Evolutionary conservation across 2,888 invertebrate genomes (phyloP), one percentile per base, ranked within the genome.

Genomic region (Metellina segmentata): DNA sequence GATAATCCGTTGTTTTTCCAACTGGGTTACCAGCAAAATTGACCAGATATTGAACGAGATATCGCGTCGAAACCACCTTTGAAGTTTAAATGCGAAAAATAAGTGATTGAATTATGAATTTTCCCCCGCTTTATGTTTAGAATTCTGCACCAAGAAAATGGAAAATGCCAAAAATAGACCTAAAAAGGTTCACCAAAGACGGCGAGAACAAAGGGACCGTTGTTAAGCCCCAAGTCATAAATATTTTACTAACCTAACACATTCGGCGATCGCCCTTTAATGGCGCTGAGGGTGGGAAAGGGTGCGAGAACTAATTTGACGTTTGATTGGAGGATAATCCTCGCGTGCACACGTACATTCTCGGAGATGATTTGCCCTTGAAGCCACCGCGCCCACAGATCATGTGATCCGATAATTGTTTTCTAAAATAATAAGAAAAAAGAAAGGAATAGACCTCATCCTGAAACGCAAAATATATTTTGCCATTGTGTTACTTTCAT

Each of bases 321-420:
- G 74, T 85, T 79, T 85, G 85, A 90, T 90, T 90, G 85, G 90
- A 74, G 72, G 85, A 90, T 72, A 51, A 79, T 34, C 20, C 74
- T 90, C 85, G 90, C 90, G 90, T 90, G 90, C 90, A 61, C n/a
- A n/a, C 51, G 52, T 81, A 19, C 79, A 83, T 83, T 82, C 77
- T 71, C 20, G 49, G 51, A 85, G 90, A n/a, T 83, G 85, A 90
- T 85, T 90, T 85, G 90, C 69, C 90, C 90, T 90, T 85, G 85
- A 85, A 79, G 72, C 72, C 49, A 53, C 71, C 90, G 83, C 90
- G 90, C 85, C 88, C 85, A 89, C 34, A 69, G 90, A 74, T 85
- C 90, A 81, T 74, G 90, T 81, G 85, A 90, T 72, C 72, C 71
- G 53, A 71, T 81, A 90, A 81, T 52, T 85, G 74, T 85, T 34